Evolutionary conservation across 1,140 invertebrate species (phyloP), one percentile per base, ranked within the genome.

Genomic region (Aphis gossypii): DNA sequence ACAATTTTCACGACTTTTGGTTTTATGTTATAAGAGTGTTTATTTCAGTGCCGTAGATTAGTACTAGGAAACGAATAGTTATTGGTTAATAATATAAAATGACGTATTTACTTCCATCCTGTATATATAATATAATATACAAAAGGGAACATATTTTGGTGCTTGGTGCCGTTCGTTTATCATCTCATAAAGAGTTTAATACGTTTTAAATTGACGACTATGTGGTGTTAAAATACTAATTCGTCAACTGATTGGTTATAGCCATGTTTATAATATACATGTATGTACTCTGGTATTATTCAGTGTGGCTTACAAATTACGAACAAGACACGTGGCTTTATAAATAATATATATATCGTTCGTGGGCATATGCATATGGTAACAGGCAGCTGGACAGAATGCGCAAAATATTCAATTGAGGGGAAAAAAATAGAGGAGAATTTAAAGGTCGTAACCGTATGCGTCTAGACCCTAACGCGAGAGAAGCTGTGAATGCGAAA

Each of bases 401-500:
- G 92, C 92, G 82, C 20, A 84, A 86, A 86, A 93, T 86, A 54
- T 93, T 86, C 92, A 56, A 86, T 84, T n/a, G 92, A 93, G 18
- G 35, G 30, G 35, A 88, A 30, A 82, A 88, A 56, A 86, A 92
- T n/a, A 82, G 38, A 83, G 20, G 23, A 83, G 46, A 82, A 92
- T 82, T 83, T 56, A 82, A 92, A 93, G 92, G 92, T 84, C 76
- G 76, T 44, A 46, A n/a, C 25, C 90, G 44, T 83, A n/a, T 8
- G 35, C 91, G 91, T 92, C 91, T 82, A 48, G 91, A 92, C 91
- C 44, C 90, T n/a, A 35, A 48, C 84, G 46, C 54, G 60, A 76
- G 90, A 76, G 46, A 35, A 92, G 82, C 92, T 84, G 76, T 86
- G 92, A 93, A 84, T 93, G 92, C 48, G 82, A 92, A 93, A 93